Evolutionary conservation across 2,888 invertebrate genomes (phyloP).

Genomic region (Trachelus iudaicus): DNA sequence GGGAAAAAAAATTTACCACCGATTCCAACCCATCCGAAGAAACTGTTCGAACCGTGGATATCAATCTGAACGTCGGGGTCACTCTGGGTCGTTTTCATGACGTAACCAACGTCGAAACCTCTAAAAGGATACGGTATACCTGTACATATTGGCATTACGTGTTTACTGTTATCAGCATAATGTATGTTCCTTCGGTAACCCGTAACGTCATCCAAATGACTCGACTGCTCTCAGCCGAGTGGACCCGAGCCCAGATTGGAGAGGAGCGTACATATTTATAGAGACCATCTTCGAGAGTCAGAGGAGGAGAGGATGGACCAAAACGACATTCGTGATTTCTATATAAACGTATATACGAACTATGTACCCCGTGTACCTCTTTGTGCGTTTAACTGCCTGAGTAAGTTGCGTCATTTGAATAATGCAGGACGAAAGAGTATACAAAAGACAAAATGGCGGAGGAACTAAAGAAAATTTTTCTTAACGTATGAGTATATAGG

Average conservation of each 20-base stretch:
- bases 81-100: neutral
- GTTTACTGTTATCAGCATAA: neutral
- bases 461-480: no score
- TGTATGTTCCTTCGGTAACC: neutral
- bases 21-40: neutral
- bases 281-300: neutral
- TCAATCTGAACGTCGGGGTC: neutral
- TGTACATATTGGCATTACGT: neutral
- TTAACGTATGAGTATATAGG: no score
- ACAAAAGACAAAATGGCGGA: neutral
- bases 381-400: neutral
- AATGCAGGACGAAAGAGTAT: neutral
- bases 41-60: neutral
- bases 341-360: neutral
- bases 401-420: neutral
- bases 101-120: neutral
- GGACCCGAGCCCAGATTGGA: neutral
- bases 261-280: neutral
- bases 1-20: neutral
- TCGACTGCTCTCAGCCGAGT: neutral
- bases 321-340: neutral
- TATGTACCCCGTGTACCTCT: neutral
- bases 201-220: neutral
- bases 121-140: neutral
- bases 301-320: neutral